Conservation (phyloP, 2,797 vertebrate species). For the Oreochromis grahami region DNA sequence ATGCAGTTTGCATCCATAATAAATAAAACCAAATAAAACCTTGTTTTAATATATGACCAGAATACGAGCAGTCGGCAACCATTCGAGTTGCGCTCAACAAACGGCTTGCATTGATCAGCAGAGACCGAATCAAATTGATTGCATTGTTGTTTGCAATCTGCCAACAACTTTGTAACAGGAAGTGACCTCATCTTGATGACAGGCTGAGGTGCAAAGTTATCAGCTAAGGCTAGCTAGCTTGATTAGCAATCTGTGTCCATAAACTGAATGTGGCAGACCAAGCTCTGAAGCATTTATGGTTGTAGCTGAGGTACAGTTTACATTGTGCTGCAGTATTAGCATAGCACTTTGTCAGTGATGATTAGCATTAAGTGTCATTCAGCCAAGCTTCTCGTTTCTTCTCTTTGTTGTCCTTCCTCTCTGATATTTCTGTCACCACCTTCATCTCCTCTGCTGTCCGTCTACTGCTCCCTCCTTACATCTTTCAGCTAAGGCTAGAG, state of each 20-base stretch:
- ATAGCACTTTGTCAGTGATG: neutral
- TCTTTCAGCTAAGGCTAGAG: neutral
- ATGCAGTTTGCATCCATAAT: too few species aligned
- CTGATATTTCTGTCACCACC: neutral
- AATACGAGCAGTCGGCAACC: neutral
- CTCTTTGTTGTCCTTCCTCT: neutral
- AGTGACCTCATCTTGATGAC: neutral
- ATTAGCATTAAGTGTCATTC: neutral
- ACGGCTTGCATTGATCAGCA: neutral
- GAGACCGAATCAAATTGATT: rapidly evolving
- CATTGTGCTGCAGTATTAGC: neutral
- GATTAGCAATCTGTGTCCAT: neutral
- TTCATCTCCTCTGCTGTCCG: neutral
- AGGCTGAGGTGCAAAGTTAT: neutral
- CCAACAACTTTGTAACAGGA: neutral
- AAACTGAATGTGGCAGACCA: neutral
- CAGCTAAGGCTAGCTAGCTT: neutral
- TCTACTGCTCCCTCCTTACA: neutral
- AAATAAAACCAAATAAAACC: too few species aligned
- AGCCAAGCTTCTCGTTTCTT: neutral
- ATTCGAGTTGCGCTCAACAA: neutral
- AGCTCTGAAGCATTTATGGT: rapidly evolving
- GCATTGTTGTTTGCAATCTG: neutral
- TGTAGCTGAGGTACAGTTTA: rapidly evolving
- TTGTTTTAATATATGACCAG: neutral